phyloP scores from a whole-genome alignment of 2,113 vertebrate species.

The Pseudopodoces humilis region DNA sequence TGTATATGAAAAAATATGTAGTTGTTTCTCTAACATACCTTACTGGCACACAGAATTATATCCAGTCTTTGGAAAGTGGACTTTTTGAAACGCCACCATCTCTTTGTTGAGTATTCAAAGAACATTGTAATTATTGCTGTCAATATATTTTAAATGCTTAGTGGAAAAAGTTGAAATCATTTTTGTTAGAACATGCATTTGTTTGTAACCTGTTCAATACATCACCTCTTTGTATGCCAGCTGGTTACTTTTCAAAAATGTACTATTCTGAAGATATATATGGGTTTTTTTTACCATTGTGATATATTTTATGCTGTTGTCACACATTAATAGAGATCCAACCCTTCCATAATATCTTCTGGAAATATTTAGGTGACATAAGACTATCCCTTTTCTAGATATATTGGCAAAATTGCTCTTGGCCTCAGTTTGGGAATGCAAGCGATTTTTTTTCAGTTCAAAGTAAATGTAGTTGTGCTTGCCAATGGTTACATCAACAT shows the following conservation, averaged over 20 bases:
- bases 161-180: slow-evolving; percentile 21
- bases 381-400: neutral
- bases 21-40: neutral
- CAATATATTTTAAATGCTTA: slow-evolving; percentile 12
- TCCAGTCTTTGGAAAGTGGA: neutral
- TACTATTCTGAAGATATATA: neutral
- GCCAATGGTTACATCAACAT: slow-evolving; percentile 33
- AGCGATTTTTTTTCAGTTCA: neutral
- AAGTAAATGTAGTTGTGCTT: neutral
- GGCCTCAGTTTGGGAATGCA: slow-evolving; percentile 1
- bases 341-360: neutral
- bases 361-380: neutral
- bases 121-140: slow-evolving; percentile 7
- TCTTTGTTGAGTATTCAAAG: neutral
- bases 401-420: neutral
- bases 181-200: neutral
- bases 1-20: neutral
- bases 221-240: neutral
- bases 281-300: neutral
- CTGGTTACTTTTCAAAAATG: neutral
- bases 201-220: slow-evolving; percentile 39
- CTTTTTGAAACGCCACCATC: neutral
- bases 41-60: neutral
- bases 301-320: neutral
- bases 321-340: neutral